Conservation (phyloP, 1,140 invertebrate genomes). For the Drosophila littoralis region DNA sequence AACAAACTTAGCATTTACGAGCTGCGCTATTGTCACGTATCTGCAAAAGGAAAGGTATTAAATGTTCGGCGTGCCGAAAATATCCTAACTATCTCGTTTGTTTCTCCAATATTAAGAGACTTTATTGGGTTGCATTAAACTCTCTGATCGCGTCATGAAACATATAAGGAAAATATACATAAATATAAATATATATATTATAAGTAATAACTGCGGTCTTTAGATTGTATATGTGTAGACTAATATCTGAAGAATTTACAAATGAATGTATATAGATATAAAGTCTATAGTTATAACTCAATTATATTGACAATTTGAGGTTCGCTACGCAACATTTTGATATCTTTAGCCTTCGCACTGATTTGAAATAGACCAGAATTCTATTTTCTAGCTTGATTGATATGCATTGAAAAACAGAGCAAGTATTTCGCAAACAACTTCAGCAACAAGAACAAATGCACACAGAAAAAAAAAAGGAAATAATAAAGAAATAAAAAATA, state of each 20-base stretch:
- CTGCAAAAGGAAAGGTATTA: too few relatives aligned
- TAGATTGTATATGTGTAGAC: too few relatives aligned
- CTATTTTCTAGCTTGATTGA: slow-evolving; percentile 35
- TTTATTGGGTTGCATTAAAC: too few relatives aligned
- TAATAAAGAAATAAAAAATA: neutral
- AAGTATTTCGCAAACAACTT: slow-evolving; percentile 24
- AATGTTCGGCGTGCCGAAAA: too few relatives aligned
- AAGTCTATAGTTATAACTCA: neutral
- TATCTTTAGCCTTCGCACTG: slow-evolving; percentile 41
- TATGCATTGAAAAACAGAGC: slow-evolving; percentile 25
- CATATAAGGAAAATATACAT: too few relatives aligned
- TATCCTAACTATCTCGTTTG: too few relatives aligned
- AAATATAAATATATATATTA: too few relatives aligned
- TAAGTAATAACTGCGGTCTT: too few relatives aligned
- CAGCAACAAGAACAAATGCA: neutral
- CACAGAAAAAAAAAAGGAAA: neutral
- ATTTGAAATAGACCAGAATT: slow-evolving; percentile 42
- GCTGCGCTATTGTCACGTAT: too few relatives aligned
- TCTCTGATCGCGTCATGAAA: too few relatives aligned
- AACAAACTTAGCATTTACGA: too few relatives aligned
- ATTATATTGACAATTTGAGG: slow-evolving; percentile 6
- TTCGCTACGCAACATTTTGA: slow-evolving; percentile 5
- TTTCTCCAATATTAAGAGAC: too few relatives aligned
- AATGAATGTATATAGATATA: neutral
- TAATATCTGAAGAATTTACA: neutral